These are phyloP conservation scores for Ochropacha duplaris DNA, from an alignment of 2,888 invertebrate species.

Conservation along the genomic window DNA sequence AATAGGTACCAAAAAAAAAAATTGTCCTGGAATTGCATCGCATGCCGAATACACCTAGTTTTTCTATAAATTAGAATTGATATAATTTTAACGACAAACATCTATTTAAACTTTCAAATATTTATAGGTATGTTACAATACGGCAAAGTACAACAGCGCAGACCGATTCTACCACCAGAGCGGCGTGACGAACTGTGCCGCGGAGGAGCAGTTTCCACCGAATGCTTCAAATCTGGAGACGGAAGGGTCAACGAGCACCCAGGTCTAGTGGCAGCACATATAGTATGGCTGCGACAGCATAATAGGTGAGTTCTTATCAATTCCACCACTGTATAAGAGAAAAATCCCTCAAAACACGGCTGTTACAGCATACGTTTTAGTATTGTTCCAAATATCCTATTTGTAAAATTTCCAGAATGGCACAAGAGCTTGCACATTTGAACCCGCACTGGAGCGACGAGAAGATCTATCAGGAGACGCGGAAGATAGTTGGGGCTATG, in stretches of 20 bases:
- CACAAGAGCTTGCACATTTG: constrained; percentile 86
- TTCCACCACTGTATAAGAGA: neutral
- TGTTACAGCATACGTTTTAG: no score
- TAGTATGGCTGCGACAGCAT: constrained; percentile 89
- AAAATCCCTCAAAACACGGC: no score
- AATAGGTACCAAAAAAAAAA: no score
- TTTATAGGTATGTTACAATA: constrained; percentile 80
- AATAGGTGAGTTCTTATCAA: constrained; percentile 67
- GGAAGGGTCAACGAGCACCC: constrained; percentile 91
- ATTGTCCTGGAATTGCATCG: no score
- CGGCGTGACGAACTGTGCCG: constrained; percentile 86
- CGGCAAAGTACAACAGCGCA: constrained; percentile 85
- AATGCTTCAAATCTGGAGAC: constrained; percentile 92
- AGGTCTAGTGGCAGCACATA: constrained; percentile 89
- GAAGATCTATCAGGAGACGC: constrained; percentile 91
- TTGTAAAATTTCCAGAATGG: constrained; percentile 79
- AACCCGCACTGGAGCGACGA: constrained; percentile 96
- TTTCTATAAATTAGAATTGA: no score
- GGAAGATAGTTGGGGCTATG: constrained; percentile 91
- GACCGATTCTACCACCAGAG: constrained; percentile 82
- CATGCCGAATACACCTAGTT: no score
- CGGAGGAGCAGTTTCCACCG: constrained; percentile 87
- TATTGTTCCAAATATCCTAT: neutral
- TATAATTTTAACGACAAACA: neutral
- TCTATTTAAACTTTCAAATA: neutral